phyloP scores from a whole-genome alignment of 2,888 invertebrate species.

The Cepaea hortensis region DNA sequence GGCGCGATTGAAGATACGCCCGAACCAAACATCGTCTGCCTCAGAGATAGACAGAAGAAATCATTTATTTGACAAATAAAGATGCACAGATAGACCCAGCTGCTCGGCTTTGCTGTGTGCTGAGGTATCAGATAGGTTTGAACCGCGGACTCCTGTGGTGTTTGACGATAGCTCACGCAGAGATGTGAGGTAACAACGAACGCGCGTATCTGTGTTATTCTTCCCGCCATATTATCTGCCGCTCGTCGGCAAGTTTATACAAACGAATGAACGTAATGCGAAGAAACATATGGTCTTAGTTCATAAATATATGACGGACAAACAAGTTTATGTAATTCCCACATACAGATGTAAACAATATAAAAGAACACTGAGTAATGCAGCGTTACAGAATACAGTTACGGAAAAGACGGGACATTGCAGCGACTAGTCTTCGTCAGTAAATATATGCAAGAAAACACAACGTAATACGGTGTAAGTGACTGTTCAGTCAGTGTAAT shows the following conservation, averaged over 20 bases:
- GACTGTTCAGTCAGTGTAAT: too few species aligned
- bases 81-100: neutral
- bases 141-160: neutral
- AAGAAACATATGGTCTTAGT: too few species aligned
- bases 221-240: neutral
- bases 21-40: neutral
- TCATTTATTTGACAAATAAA: conserved; percentile 11
- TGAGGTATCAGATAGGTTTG: conserved; percentile 2
- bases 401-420: too few species aligned
- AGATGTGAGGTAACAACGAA: neutral
- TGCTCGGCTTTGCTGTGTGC: neutral
- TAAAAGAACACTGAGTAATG: too few species aligned
- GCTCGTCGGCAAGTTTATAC: neutral
- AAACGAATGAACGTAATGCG: too few species aligned
- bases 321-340: too few species aligned
- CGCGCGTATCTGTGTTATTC: neutral
- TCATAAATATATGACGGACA: too few species aligned
- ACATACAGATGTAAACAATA: too few species aligned
- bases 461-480: too few species aligned
- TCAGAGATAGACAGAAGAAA: conserved; percentile 9
- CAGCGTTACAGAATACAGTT: too few species aligned
- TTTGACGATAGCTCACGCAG: conserved; percentile 13
- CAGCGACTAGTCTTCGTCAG: too few species aligned
- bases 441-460: too few species aligned
- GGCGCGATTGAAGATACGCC: neutral